Base-by-base conservation (phyloP, 2,797 vertebrate species). In the Echeneis naucrates region DNA sequence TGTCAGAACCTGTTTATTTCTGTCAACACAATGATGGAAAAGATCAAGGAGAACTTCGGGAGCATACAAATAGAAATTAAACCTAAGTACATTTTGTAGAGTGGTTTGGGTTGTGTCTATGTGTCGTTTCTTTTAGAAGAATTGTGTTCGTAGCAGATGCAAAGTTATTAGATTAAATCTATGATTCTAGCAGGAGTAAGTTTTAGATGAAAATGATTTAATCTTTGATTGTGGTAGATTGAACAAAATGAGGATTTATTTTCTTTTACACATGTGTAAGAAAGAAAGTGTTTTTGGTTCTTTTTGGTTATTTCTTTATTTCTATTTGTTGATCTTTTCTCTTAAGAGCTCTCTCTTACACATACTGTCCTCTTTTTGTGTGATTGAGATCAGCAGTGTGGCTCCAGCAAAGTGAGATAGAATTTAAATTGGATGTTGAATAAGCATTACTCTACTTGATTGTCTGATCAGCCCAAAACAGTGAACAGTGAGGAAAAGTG, bases 401-500 rank as follows among this genome's bases (percentile, higher is more conserved):
- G 83, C 90, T 90, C 86, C 59, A 75, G 89, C 83, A 89, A 92
- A 92, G 91, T 90, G 89, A 92, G 88, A 94, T 94, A 93, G 92
- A 94, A 95, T 94, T 94, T 94, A 94, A 95, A 94, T 95, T 94
- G 93, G 93, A 94, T 94, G 94, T 95, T 95, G 94, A 95, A 94
- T 93, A 95, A 95, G 91, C 92, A 94, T 95, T 93, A 93, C 93
- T 90, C 70, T 51, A 59, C 81, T 87, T 93, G 91, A 94, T 94
- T 95, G 92, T 92, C 89, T 93, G 89, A 78, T 82, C 84, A 72
- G 82, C 82, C 80, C 77, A 62, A 81, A 75, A 88, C 87, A 91
- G 87, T 83, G 78, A 84, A 88, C 90, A 80, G 81, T 81, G 82
- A 92, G 78, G 86, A 83, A 69, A 71, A 79, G 77, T 77, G 59